Percentiles rank a stretch among this genome's conserved stretches.
Conservation (phyloP, 2,797 vertebrate species). For the Serranus cabrilla region DNA sequence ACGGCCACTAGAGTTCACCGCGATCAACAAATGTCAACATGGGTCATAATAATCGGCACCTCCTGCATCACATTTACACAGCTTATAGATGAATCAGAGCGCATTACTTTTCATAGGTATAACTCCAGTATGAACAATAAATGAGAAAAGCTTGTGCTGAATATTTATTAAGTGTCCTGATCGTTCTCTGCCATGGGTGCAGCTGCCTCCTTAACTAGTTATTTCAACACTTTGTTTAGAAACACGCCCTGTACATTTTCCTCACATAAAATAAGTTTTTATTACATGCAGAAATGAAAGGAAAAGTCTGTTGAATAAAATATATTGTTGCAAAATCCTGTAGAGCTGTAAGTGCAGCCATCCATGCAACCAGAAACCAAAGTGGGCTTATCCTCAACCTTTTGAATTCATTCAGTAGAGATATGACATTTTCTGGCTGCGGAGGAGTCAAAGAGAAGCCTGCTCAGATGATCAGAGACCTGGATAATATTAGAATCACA, state of each 20-base stretch:
- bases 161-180: too few relatives aligned
- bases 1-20: too few relatives aligned
- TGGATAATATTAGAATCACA: slow-evolving; percentile 18
- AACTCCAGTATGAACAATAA: too few relatives aligned
- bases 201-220: not conserved
- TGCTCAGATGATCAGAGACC: slow-evolving; percentile 35
- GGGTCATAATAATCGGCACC: too few relatives aligned
- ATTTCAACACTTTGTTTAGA: not conserved
- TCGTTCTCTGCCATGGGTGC: too few relatives aligned
- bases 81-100: too few relatives aligned
- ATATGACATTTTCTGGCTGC: slow-evolving; percentile 14
- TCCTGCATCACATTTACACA: too few relatives aligned
- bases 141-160: too few relatives aligned
- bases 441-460: slow-evolving; percentile 9
- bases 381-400: slow-evolving; percentile 16
- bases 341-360: not conserved
- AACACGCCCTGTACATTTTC: not conserved
- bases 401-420: slow-evolving; percentile 21
- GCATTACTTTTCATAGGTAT: too few relatives aligned
- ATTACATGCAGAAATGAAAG: slow-evolving; percentile 1
- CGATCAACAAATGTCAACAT: too few relatives aligned
- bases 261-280: not conserved
- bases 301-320: not conserved
- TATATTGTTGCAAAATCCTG: not conserved
- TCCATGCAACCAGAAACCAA: slow-evolving; percentile 25